phyloP scores from a whole-genome alignment of 2,113 vertebrate species.

The Condylura cristata region DNA sequence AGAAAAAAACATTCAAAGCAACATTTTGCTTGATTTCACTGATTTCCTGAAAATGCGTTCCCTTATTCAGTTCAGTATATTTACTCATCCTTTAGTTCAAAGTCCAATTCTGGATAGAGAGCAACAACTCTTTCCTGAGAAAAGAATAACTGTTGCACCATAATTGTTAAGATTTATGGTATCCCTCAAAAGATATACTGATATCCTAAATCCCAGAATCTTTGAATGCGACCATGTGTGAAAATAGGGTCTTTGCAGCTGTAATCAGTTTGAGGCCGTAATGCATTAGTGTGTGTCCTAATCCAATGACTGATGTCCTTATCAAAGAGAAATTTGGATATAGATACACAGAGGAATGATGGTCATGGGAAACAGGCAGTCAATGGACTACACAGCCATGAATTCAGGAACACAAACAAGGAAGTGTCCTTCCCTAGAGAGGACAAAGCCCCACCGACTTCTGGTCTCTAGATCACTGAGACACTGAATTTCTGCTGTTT shows the following conservation, averaged over 20 bases:
- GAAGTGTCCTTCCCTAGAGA: background rate
- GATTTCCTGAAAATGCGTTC: background rate
- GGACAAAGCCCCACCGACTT: fast-evolving
- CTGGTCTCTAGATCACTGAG: background rate
- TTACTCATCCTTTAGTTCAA: background rate
- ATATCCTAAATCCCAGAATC: background rate
- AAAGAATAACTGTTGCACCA: background rate
- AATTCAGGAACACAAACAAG: background rate
- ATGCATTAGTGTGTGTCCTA: background rate
- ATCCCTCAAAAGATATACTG: background rate
- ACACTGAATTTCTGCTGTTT: background rate
- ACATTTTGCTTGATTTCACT: background rate
- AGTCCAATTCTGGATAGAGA: background rate
- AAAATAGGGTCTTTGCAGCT: background rate
- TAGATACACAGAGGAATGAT: background rate
- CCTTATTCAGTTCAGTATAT: background rate
- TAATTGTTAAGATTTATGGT: background rate
- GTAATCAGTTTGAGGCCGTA: background rate
- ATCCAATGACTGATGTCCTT: background rate
- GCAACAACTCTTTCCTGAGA: background rate
- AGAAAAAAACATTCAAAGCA: background rate
- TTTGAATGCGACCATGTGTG: background rate
- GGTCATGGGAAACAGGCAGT: background rate
- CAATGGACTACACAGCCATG: background rate
- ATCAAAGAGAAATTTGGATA: background rate